Percentiles rank a stretch among this genome's conserved stretches.
phyloP scores from a whole-genome alignment of 1,140 invertebrate species.

The Trissolcus basalis region DNA sequence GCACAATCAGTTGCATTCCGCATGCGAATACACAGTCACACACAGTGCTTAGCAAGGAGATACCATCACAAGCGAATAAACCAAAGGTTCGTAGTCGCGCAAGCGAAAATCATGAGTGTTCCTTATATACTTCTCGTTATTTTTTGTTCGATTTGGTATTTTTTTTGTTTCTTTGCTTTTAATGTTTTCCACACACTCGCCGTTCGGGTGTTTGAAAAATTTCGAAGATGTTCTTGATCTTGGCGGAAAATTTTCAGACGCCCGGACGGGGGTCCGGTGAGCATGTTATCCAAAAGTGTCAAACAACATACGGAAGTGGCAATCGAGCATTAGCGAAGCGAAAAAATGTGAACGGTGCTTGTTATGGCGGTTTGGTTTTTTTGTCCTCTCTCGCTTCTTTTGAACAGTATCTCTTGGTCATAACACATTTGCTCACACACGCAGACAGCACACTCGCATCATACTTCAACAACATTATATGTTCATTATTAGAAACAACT shows the following conservation, averaged over 20 bases:
- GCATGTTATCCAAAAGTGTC: conserved; percentile 30
- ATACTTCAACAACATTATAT: conserved; percentile 67
- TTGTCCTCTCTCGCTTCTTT: conserved; percentile 14
- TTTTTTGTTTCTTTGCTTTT: too few species aligned
- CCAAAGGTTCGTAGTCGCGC: conserved; percentile 31
- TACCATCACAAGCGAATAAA: conserved; percentile 52
- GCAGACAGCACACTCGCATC: conserved; percentile 15
- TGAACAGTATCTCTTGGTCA: too few species aligned
- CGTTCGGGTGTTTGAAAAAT: too few species aligned
- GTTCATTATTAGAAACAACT: conserved; percentile 69
- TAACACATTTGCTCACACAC: conserved; percentile 6
- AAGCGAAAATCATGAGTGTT: conserved; percentile 14
- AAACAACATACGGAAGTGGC: conserved; percentile 55
- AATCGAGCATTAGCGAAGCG: conserved; percentile 45
- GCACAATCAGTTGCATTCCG: conserved; percentile 56
- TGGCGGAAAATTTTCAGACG: too few species aligned
- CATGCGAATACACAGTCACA: conserved; percentile 49
- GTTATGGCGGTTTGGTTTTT: conserved; percentile 38
- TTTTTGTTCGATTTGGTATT: too few species aligned
- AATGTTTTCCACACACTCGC: neutral
- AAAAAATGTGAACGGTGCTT: conserved; percentile 40
- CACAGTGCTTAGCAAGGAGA: conserved; percentile 47
- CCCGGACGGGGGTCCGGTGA: too few species aligned
- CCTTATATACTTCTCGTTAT: conserved; percentile 3
- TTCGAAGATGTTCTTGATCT: too few species aligned